Evolutionary conservation across 2,888 invertebrate species (phyloP).

Genomic region (Cephus pulcher): DNA sequence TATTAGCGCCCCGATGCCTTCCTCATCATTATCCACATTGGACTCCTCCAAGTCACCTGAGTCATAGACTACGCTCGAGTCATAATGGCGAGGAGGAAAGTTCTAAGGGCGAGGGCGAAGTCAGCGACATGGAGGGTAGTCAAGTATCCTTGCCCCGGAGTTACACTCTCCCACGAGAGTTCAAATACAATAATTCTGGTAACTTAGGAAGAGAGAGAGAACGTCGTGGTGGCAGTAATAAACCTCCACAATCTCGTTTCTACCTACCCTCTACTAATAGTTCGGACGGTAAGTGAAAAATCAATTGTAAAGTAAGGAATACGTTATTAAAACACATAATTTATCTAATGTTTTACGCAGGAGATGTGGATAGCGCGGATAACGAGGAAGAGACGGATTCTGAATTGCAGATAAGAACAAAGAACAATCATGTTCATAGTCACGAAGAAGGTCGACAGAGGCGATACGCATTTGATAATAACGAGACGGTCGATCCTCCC

Average conservation of each 20-base stretch:
- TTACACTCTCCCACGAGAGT: slow-evolving; percentile 87
- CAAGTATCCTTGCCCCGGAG: slow-evolving; percentile 86
- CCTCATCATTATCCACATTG: slow-evolving; percentile 60
- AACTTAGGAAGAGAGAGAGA: slow-evolving; percentile 64
- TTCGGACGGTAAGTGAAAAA: slow-evolving; percentile 78
- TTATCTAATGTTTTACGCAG: slow-evolving; percentile 60
- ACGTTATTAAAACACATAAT: neutral
- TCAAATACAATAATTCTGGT: slow-evolving; percentile 74
- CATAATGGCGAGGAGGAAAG: slow-evolving; percentile 42
- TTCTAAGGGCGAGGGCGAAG: slow-evolving; percentile 45
- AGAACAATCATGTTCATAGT: slow-evolving; percentile 32
- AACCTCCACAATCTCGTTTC: slow-evolving; percentile 67
- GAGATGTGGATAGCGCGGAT: slow-evolving; percentile 85
- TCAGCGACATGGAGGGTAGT: slow-evolving; percentile 65
- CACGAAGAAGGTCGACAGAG: slow-evolving; percentile 37
- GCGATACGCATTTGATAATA: slow-evolving; percentile 46
- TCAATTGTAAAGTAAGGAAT: neutral
- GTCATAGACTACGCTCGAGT: slow-evolving; percentile 43
- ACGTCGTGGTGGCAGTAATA: slow-evolving; percentile 72
- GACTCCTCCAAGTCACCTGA: slow-evolving; percentile 49
- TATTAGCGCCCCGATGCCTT: slow-evolving; percentile 77
- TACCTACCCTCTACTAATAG: slow-evolving; percentile 86
- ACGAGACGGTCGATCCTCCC: slow-evolving; percentile 32
- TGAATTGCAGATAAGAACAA: slow-evolving; percentile 51
- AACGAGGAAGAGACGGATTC: slow-evolving; percentile 72